Percentiles rank a stretch among this genome's conserved stretches.
phyloP scores from a whole-genome alignment of 2,113 vertebrate species.

The Typhlomys cinereus region DNA sequence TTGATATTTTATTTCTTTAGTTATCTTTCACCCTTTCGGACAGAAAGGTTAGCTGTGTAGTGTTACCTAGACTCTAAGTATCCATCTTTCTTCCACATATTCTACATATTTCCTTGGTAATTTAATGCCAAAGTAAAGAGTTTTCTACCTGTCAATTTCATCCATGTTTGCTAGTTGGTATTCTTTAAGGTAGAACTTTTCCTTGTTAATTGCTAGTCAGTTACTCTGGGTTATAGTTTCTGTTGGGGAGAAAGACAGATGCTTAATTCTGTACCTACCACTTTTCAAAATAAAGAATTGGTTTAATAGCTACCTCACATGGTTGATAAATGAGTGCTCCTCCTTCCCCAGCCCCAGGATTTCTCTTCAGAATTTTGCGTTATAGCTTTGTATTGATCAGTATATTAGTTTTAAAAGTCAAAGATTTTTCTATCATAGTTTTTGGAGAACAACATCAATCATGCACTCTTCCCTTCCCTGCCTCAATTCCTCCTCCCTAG shows the following conservation, averaged over 20 bases:
- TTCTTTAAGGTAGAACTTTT: background rate
- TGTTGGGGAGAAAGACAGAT: background rate
- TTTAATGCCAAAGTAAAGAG: background rate
- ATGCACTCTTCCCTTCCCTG: background rate
- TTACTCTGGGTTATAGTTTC: background rate
- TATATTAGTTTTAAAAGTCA: background rate
- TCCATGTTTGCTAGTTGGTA: background rate
- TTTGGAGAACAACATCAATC: background rate
- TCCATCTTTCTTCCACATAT: background rate
- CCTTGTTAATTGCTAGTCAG: background rate
- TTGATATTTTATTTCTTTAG: background rate
- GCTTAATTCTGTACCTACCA: background rate
- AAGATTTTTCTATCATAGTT: background rate
- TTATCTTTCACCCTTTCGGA: background rate
- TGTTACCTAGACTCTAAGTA: background rate
- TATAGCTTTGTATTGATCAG: background rate
- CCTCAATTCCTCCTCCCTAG: background rate
- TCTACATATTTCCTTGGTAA: background rate
- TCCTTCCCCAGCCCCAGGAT: background rate
- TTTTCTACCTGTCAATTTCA: background rate
- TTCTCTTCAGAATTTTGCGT: background rate
- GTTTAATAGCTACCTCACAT: background rate
- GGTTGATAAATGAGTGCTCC: background rate
- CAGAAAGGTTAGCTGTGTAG: background rate
- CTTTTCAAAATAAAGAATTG: slow-evolving; percentile 7